Conservation (phyloP, 35 echinoderm and acorn worm species). For the Hemicentrotus pulcherrimus region DNA sequence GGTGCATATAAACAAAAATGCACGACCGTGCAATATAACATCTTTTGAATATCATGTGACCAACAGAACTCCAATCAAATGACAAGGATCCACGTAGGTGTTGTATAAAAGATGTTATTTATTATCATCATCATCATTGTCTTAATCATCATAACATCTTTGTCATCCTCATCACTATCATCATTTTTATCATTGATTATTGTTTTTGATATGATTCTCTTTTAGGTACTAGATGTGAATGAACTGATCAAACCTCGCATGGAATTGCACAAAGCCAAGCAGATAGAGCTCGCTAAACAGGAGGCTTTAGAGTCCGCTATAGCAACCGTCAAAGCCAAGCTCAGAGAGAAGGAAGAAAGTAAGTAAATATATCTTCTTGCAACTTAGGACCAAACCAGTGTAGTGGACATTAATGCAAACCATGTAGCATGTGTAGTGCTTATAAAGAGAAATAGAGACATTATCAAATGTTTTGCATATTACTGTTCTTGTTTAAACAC, state of each 20-base stretch:
- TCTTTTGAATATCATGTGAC: no score
- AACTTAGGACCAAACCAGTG: background rate
- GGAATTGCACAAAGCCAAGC: conserved; percentile 90
- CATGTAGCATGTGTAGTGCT: background rate
- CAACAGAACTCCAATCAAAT: no score
- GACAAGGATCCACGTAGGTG: no score
- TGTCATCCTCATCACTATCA: background rate
- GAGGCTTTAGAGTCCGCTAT: conserved; percentile 93
- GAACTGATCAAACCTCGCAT: conserved; percentile 89
- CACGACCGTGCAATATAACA: no score
- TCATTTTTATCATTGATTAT: background rate
- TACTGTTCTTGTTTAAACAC: background rate
- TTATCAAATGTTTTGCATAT: background rate
- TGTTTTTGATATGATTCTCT: background rate
- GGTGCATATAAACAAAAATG: no score
- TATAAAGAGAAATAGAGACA: background rate
- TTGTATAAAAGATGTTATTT: no score
- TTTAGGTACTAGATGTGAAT: conserved; percentile 87
- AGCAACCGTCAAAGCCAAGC: conserved; percentile 81
- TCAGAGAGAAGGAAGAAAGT: conserved; percentile 99
- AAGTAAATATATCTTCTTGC: conserved; percentile 47
- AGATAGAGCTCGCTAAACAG: conserved; percentile 85
- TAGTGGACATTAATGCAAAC: background rate
- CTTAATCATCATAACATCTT: background rate
- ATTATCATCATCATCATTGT: no score